Base-by-base conservation (phyloP, 2,113 vertebrate species). In the Paratilapia polleni region DNA sequence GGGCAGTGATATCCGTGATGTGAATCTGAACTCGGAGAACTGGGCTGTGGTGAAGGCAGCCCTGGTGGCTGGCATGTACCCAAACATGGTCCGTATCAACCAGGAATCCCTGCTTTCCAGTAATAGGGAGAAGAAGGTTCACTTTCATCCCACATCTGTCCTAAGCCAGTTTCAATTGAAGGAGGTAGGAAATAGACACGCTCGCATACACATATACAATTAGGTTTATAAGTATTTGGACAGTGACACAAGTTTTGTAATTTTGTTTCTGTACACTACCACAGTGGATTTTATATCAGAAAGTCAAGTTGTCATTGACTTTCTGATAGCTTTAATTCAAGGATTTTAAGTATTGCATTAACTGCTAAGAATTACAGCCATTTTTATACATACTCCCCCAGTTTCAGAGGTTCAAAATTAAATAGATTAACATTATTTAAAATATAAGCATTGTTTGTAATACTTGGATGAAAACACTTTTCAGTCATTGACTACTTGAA, bases 31-130 rank as follows among this genome's bases (percentile, higher is more conserved):
- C 87, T 99, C 98, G 1, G 98, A 99, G 75, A 99, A 99, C 92
- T 99, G 98, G 98, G 96, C 98, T 3, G 96, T 99, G 3, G 96
- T 99, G 78, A 99, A 99, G 93, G 98, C 98, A 57, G 98, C 98
- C 0, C 91, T 99, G 91, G 96, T 97, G 79, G 95, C 97, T 2
- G 98, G 98, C 22, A 97, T 99, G 97, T 99, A 98, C 91, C 98
- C 98, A 70, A 97, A 98, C 88, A 88, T 99, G 38, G 95, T 97
- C 68, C 95, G 98, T 1, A 91, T 98, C 83, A 95, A 99, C 91
- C 95, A 94, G 78, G 94, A 96, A 8, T 96, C 95, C 38, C 70
- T 93, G 77, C 94, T 97, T 15, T 96, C 94, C 62, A 96, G 94
- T 19, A 80, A 92, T 47, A 97, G 96, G 80, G 97, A 99, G 87